phyloP scores from a whole-genome alignment of 1,140 invertebrate species.

The Saxidomus purpurata region DNA sequence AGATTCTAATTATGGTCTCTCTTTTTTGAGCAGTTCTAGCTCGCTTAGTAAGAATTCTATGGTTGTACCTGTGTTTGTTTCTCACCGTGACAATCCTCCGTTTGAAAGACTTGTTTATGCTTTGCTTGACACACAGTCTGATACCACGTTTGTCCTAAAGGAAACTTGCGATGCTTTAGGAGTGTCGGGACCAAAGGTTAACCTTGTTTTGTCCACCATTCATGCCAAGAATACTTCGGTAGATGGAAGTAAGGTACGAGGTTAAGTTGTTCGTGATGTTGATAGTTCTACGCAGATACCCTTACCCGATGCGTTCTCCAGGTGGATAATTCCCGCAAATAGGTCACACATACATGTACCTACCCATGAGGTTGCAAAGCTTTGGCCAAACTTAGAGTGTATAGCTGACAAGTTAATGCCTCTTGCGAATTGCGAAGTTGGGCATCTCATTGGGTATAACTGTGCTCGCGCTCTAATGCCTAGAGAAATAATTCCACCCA shows the following conservation, averaged over 20 bases:
- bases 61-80: slow-evolving; percentile 47
- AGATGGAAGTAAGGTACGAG: slow-evolving; percentile 12
- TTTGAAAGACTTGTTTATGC: slow-evolving; percentile 28
- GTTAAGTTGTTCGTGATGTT: slow-evolving; percentile 40
- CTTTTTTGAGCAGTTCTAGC: not conserved
- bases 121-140: slow-evolving; percentile 47
- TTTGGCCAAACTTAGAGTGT: slow-evolving; percentile 45
- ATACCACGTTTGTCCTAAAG: slow-evolving; percentile 22
- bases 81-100: not conserved
- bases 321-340: slow-evolving; percentile 62
- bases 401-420: not conserved
- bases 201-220: slow-evolving; percentile 22
- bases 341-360: slow-evolving; percentile 53
- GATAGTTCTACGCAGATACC: not conserved
- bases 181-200: not conserved
- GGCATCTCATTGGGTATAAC: slow-evolving; percentile 3
- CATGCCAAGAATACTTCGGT: slow-evolving; percentile 10
- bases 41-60: not conserved
- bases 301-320: slow-evolving; percentile 35
- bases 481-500: slow-evolving; percentile 15
- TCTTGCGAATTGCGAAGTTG: not conserved
- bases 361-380: slow-evolving; percentile 23
- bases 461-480: slow-evolving; percentile 5
- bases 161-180: not conserved
- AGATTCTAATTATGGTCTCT: not conserved